Evolutionary conservation across 2,888 invertebrate genomes (phyloP).

Genomic region (Heliconius sara): DNA sequence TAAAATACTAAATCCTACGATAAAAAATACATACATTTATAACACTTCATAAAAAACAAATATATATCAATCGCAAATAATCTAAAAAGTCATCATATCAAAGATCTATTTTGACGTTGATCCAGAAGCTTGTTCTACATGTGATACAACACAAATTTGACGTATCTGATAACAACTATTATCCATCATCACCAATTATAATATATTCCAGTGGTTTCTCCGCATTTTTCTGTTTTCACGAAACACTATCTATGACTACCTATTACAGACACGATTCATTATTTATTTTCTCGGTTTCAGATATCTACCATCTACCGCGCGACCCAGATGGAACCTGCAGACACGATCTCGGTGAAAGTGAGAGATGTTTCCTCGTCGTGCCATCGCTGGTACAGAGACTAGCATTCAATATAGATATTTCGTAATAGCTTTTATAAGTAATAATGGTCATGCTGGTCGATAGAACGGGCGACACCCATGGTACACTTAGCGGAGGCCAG

Average conservation of each 20-base stretch:
- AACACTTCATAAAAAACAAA: not conserved
- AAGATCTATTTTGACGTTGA: slow-evolving; percentile 7
- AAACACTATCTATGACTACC: slow-evolving; percentile 40
- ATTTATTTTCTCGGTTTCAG: slow-evolving; percentile 47
- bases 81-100: not conserved
- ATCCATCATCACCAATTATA: slow-evolving; percentile 29
- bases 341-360: slow-evolving; percentile 73
- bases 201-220: slow-evolving; percentile 42
- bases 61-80: not conserved
- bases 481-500: slow-evolving; percentile 59
- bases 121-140: not conserved
- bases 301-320: slow-evolving; percentile 60
- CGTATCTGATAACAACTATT: slow-evolving; percentile 13
- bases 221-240: slow-evolving; percentile 27
- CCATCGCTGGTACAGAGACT: slow-evolving; percentile 56
- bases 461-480: slow-evolving; percentile 59
- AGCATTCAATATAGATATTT: slow-evolving; percentile 67
- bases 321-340: slow-evolving; percentile 65
- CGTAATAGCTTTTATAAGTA: slow-evolving; percentile 65
- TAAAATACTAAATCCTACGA: not conserved
- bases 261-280: slow-evolving; percentile 50
- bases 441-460: slow-evolving; percentile 61
- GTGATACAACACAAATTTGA: not conserved
- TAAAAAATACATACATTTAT: not conserved
- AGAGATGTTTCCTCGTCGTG: slow-evolving; percentile 62